Conservation (phyloP, 2,113 vertebrate genomes). For the Pyrgilauda ruficollis region DNA sequence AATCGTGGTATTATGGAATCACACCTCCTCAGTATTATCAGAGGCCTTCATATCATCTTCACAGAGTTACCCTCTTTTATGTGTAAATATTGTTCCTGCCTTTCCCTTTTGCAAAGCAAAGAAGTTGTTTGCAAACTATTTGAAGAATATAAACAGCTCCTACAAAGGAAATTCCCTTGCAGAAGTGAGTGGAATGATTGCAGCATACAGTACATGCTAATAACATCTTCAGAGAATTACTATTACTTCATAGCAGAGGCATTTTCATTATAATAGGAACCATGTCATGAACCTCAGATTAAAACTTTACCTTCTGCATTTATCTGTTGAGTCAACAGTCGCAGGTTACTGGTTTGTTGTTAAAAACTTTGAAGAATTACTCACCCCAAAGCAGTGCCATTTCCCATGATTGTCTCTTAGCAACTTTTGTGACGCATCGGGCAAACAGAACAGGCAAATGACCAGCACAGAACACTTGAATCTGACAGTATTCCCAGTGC, state of each 20-base stretch:
- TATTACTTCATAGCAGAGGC: not conserved
- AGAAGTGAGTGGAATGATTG: not conserved
- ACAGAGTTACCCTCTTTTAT: not conserved
- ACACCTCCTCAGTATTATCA: not conserved
- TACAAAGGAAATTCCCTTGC: conserved; percentile 3
- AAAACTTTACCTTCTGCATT: not conserved
- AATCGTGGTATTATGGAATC: not conserved
- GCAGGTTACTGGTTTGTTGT: not conserved
- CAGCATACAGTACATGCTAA: not conserved
- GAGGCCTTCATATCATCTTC: not conserved
- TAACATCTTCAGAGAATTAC: not conserved
- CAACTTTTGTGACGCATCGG: not conserved
- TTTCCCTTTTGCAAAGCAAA: not conserved
- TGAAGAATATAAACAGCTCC: not conserved
- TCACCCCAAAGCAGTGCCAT: not conserved
- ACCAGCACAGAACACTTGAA: not conserved
- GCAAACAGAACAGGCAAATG: not conserved
- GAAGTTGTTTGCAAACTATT: not conserved
- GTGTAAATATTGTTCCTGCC: not conserved
- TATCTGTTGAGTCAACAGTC: not conserved
- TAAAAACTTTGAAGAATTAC: conserved; percentile 3
- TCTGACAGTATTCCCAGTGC: not conserved
- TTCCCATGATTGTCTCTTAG: not conserved
- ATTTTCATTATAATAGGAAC: not conserved
- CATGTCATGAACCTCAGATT: not conserved